Evolutionary conservation across 1,140 invertebrate genomes (phyloP).

Genomic region (Cherax destructor): DNA sequence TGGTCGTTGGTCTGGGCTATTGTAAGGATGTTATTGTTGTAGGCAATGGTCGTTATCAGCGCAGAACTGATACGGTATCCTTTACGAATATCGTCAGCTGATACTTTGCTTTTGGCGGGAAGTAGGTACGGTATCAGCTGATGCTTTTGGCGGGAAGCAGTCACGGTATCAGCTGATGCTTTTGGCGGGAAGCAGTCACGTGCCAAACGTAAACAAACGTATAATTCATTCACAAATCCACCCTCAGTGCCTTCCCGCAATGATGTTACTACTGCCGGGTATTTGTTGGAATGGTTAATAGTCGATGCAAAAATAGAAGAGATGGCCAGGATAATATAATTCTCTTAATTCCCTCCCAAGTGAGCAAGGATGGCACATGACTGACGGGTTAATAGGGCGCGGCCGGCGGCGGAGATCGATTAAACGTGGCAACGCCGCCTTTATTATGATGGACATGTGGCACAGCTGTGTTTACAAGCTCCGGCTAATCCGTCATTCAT

Average conservation of each 20-base stretch:
- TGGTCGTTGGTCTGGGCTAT: no score
- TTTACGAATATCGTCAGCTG: no score
- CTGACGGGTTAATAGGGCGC: not conserved
- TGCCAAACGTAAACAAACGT: not conserved
- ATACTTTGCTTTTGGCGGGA: no score
- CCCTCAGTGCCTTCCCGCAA: no score
- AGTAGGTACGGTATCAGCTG: not conserved
- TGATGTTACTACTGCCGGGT: no score
- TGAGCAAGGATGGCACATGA: not conserved
- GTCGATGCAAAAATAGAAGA: no score
- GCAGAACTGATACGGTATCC: no score
- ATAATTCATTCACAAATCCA: no score
- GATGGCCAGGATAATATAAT: not conserved
- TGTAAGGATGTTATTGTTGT: no score
- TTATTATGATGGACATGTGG: constrained; percentile 10
- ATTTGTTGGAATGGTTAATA: no score
- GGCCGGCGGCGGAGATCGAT: not conserved
- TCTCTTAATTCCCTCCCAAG: not conserved
- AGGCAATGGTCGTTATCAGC: no score
- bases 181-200: not conserved
- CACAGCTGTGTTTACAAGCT: constrained; percentile 7
- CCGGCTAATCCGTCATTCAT: constrained; percentile 15
- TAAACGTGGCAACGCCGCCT: constrained; percentile 8
- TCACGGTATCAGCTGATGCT: not conserved
- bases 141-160: not conserved